Conservation (phyloP, 2,113 vertebrate genomes). For the Ciconia boyciana region DNA sequence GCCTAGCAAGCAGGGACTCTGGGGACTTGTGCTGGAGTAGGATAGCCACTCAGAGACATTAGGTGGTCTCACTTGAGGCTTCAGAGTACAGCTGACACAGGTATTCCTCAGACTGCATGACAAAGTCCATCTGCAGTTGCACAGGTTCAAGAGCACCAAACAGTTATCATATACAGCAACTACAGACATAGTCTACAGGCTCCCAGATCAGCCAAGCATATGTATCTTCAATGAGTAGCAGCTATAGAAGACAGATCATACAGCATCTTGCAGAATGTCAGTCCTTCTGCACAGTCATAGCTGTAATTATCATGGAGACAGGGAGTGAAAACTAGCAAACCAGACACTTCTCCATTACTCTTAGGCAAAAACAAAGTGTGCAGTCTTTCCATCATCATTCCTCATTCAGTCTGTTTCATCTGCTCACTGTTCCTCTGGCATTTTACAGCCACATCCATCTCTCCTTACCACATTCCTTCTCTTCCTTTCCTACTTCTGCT, state of each 20-base stretch:
- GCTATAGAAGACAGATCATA: not conserved
- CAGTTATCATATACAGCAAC: not conserved
- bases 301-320: not conserved
- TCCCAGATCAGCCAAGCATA: not conserved
- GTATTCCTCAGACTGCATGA: not conserved
- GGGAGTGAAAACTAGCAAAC: not conserved
- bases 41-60: not conserved
- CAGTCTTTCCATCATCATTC: not conserved
- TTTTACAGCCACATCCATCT: not conserved
- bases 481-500: not conserved
- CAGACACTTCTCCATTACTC: not conserved
- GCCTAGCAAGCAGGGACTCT: not conserved
- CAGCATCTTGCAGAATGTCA: not conserved
- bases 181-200: not conserved
- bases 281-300: not conserved
- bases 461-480: not conserved
- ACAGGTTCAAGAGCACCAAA: not conserved
- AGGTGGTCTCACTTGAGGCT: not conserved
- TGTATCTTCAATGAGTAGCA: rapidly evolving
- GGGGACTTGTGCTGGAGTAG: not conserved
- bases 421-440: not conserved
- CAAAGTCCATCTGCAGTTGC: not conserved
- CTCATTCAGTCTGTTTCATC: not conserved
- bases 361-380: not conserved
- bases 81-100: not conserved